Evolutionary conservation across 2,797 vertebrate genomes (phyloP).

Genomic region (Ctenochaetus hawaiiensis): DNA sequence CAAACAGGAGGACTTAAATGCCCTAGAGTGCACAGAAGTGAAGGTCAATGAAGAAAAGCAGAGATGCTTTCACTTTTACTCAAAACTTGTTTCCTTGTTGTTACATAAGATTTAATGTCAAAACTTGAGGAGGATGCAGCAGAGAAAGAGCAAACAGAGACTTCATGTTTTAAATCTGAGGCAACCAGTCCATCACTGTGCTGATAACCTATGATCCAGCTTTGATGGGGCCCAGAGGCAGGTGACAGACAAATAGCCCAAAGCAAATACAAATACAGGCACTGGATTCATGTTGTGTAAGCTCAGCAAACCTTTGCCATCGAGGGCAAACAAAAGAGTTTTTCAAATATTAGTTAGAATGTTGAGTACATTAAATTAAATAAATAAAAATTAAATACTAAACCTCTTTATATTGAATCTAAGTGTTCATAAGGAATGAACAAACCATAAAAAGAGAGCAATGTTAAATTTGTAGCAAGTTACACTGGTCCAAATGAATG

Average conservation of each 20-base stretch:
- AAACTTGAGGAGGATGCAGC: neutral
- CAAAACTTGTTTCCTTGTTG: neutral
- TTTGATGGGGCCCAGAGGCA: constrained; percentile 58
- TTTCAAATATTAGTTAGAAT: neutral
- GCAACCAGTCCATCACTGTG: constrained; percentile 32
- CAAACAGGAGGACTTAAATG: constrained; percentile 4
- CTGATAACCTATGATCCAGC: constrained; percentile 52
- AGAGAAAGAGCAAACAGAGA: neutral
- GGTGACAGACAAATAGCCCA: constrained; percentile 62
- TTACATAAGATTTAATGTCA: neutral
- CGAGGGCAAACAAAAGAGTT: constrained; percentile 26
- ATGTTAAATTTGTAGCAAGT: neutral
- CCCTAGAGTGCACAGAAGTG: neutral
- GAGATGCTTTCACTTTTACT: neutral
- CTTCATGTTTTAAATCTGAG: constrained; percentile 25
- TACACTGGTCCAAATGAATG: neutral
- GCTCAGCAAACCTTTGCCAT: constrained; percentile 35
- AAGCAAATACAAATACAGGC: constrained; percentile 53
- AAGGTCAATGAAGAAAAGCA: neutral
- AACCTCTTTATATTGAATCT: neutral
- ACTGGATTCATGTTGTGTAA: constrained; percentile 25
- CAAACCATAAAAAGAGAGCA: neutral
- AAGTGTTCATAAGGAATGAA: neutral
- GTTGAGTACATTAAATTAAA: constrained; percentile 5
- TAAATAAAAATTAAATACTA: neutral